Conservation (phyloP, 1,140 invertebrate species). For the Halyomorpha halys region DNA sequence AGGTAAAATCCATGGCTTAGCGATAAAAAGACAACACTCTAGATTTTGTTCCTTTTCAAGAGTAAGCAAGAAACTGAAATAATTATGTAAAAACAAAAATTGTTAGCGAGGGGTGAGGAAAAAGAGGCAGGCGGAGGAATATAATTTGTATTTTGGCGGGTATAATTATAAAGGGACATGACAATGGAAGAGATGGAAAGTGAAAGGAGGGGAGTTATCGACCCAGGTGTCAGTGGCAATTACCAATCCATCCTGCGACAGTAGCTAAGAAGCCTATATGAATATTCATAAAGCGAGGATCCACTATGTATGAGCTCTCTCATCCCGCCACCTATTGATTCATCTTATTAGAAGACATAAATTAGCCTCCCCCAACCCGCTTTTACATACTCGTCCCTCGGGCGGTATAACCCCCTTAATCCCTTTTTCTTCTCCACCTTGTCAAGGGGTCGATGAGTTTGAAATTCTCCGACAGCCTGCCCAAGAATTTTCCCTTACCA, state of each 20-base stretch:
- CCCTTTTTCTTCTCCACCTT: background rate
- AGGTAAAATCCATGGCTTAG: too few relatives aligned
- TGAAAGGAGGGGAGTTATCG: conserved; percentile 7
- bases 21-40: too few relatives aligned
- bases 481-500: too few relatives aligned
- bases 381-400: conserved; percentile 12
- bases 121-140: background rate
- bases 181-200: background rate
- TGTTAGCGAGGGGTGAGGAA: too few relatives aligned
- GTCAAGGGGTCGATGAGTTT: background rate
- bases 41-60: too few relatives aligned
- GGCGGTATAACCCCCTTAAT: background rate
- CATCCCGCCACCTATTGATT: conserved; percentile 10
- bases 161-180: background rate
- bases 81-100: too few relatives aligned
- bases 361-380: conserved; percentile 2
- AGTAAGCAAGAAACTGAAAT: too few relatives aligned
- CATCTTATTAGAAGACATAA: conserved; percentile 20
- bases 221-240: conserved; percentile 27
- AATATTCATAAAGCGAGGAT: conserved; percentile 25
- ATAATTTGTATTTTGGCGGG: background rate
- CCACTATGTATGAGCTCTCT: conserved; percentile 12
- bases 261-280: conserved; percentile 28
- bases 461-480: too few relatives aligned
- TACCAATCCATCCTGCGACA: conserved; percentile 28